Percentiles rank a stretch among this genome's conserved stretches.
phyloP scores from a whole-genome alignment of 2,888 invertebrate species.

The Seira musarum region DNA sequence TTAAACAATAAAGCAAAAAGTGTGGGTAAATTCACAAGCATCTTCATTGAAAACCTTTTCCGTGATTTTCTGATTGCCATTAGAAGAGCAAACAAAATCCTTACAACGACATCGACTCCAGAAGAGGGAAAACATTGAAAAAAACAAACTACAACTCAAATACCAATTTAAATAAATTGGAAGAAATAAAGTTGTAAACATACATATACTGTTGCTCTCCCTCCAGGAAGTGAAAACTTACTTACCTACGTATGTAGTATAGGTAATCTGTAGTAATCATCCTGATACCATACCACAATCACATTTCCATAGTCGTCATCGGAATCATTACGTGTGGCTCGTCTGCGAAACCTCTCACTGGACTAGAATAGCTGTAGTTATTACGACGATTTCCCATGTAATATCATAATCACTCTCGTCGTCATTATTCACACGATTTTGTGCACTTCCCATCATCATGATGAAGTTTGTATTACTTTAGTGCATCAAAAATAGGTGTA shows the following conservation, averaged over 20 bases:
- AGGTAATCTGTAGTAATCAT: constrained; percentile 23
- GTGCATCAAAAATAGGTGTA: background rate
- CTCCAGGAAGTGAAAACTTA: constrained; percentile 36
- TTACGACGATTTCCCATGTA: constrained; percentile 10
- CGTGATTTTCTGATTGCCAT: background rate
- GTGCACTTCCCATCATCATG: background rate
- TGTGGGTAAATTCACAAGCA: constrained; percentile 5
- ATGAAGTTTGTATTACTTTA: too few relatives aligned
- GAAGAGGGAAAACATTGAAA: background rate
- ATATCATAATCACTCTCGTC: constrained; percentile 6
- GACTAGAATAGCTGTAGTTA: background rate
- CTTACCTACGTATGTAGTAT: background rate
- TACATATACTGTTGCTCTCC: background rate
- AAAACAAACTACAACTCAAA: background rate
- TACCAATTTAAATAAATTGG: constrained; percentile 11
- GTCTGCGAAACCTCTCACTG: too few relatives aligned
- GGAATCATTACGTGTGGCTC: constrained; percentile 9
- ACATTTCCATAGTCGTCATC: constrained; percentile 20
- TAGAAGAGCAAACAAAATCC: background rate
- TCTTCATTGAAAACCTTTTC: constrained; percentile 1
- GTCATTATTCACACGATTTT: constrained; percentile 2
- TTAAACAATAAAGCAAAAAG: constrained; percentile 8
- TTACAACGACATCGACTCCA: background rate
- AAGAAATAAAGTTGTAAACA: constrained; percentile 6
- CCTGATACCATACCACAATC: constrained; percentile 6